phyloP scores from a whole-genome alignment of 2,113 vertebrate species.

The Onychostruthus taczanowskii region DNA sequence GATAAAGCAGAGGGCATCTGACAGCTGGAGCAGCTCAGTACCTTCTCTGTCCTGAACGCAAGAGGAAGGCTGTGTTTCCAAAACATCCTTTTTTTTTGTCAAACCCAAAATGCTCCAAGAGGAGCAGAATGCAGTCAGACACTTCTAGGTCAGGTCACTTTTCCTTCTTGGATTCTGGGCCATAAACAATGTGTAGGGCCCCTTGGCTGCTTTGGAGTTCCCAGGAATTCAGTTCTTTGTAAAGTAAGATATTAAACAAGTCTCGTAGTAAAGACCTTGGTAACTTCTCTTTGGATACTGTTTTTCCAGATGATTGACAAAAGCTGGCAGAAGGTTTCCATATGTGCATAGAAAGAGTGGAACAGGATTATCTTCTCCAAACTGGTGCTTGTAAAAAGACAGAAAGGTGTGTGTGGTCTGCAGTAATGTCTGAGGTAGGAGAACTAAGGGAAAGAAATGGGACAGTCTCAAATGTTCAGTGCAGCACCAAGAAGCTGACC shows the following conservation, averaged over 20 bases:
- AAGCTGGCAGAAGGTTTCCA: not conserved
- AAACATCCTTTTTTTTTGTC: not conserved
- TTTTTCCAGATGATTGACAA: not conserved
- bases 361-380: not conserved
- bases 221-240: not conserved
- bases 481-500: not conserved
- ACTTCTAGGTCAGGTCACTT: not conserved
- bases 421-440: not conserved
- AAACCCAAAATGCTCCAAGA: not conserved
- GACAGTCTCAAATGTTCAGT: not conserved
- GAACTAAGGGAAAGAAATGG: not conserved
- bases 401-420: not conserved
- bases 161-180: not conserved
- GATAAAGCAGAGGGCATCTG: not conserved
- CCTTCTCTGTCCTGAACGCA: not conserved
- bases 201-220: not conserved
- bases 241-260: not conserved
- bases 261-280: not conserved
- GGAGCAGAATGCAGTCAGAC: not conserved
- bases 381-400: not conserved
- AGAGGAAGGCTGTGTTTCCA: not conserved
- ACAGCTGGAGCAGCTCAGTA: not conserved
- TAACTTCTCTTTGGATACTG: not conserved
- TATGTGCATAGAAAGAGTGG: not conserved
- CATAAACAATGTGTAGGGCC: fast-evolving